Conservation (phyloP, 2,888 invertebrate genomes). For the Metallyticus violacea region DNA sequence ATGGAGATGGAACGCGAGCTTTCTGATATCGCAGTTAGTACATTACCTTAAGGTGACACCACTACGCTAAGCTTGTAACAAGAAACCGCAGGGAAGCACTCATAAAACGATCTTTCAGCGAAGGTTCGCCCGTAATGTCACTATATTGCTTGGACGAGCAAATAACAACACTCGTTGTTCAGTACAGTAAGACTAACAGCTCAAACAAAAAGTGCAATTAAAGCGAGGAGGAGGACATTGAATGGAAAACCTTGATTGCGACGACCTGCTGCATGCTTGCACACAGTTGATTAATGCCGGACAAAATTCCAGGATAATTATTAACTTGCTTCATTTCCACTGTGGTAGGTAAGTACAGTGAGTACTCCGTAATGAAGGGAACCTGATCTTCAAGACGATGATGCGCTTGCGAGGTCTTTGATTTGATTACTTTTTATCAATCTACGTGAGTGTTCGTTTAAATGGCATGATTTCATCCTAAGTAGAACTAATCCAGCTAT, state of each 20-base stretch:
- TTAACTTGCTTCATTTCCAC: not conserved
- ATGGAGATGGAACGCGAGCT: too few species aligned
- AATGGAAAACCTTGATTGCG: not conserved
- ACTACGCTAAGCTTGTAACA: not conserved
- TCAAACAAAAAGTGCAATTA: not conserved
- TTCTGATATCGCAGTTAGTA: too few species aligned
- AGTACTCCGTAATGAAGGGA: not conserved
- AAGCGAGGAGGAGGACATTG: not conserved
- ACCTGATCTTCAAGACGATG: too few species aligned
- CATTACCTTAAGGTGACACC: not conserved
- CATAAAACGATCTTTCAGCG: not conserved
- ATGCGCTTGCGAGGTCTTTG: not conserved
- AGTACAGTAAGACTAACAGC: not conserved
- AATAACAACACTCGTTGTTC: not conserved
- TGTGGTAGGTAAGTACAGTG: not conserved
- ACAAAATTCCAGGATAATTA: conserved; percentile 6
- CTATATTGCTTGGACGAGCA: not conserved
- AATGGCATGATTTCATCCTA: not conserved
- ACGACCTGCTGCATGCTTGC: not conserved
- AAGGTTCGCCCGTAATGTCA: not conserved
- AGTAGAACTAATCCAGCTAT: not conserved
- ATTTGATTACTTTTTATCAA: not conserved
- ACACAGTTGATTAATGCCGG: conserved; percentile 1
- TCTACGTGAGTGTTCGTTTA: not conserved
- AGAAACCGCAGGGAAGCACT: not conserved